Conservation (phyloP, 2,113 vertebrate genomes). For the Procapra przewalskii region DNA sequence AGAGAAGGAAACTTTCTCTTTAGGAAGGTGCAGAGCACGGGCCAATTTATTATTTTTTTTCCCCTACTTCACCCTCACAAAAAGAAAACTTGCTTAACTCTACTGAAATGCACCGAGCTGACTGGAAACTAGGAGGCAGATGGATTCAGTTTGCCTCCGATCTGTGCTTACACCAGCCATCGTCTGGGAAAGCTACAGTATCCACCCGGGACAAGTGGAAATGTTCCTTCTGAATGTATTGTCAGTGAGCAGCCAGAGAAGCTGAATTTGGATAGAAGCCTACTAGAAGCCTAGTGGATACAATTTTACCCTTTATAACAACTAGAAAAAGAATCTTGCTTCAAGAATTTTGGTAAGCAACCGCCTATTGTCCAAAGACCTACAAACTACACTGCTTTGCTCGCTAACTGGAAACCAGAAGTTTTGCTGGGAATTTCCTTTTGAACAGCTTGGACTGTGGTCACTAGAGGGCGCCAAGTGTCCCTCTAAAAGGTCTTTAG, state of each 20-base stretch:
- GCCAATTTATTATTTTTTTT: background rate
- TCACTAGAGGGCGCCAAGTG: conserved; percentile 81
- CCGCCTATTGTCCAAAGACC: background rate
- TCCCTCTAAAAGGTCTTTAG: conserved; percentile 41
- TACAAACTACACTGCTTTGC: background rate
- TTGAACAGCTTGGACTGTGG: background rate
- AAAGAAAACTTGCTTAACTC: background rate
- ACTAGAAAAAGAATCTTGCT: background rate
- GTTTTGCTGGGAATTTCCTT: background rate
- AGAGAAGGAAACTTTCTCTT: background rate
- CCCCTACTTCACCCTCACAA: background rate
- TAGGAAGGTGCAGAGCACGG: background rate
- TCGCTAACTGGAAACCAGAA: background rate
- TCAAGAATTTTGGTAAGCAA: background rate
- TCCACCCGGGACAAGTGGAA: background rate
- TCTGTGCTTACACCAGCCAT: too few species aligned
- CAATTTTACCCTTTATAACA: background rate
- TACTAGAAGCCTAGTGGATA: background rate
- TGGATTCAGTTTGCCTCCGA: background rate
- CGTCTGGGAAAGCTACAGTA: background rate
- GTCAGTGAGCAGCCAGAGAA: background rate
- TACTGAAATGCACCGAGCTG: background rate
- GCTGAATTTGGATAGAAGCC: too few species aligned
- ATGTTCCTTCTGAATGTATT: background rate
- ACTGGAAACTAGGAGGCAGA: background rate